Percentiles rank a stretch among this genome's conserved stretches.
phyloP scores from a whole-genome alignment of 2,113 vertebrate species.

The Hemiprocne comata region DNA sequence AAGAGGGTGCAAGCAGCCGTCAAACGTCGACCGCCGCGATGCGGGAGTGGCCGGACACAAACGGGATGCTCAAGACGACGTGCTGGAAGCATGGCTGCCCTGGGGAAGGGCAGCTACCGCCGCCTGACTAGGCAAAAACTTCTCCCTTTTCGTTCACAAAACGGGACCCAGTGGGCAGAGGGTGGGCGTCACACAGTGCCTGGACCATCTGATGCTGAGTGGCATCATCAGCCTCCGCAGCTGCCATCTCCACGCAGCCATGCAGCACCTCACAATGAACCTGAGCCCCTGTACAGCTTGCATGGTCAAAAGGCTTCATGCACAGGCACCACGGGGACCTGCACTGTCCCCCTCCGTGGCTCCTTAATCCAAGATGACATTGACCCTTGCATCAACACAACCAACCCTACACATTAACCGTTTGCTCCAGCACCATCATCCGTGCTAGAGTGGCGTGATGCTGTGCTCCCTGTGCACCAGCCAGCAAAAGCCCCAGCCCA shows the following conservation, averaged over 20 bases:
- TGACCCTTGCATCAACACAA: not conserved
- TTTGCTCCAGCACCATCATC: not conserved
- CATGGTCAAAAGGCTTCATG: rapidly evolving
- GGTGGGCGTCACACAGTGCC: rapidly evolving
- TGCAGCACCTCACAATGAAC: rapidly evolving
- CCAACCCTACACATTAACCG: rapidly evolving
- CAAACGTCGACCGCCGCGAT: rapidly evolving
- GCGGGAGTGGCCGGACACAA: not conserved
- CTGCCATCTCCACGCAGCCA: not conserved
- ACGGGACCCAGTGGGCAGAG: rapidly evolving
- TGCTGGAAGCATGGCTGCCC: not conserved
- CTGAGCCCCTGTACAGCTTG: not conserved
- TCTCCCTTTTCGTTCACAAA: not conserved
- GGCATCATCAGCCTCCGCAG: not conserved
- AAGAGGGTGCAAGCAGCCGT: conserved; percentile 40
- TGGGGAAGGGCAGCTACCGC: not conserved
- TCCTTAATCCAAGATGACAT: not conserved
- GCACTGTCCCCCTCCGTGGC: rapidly evolving
- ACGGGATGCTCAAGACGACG: not conserved
- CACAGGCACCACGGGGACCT: not conserved
- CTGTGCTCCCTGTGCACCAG: not conserved
- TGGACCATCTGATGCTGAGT: not conserved
- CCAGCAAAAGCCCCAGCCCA: not conserved
- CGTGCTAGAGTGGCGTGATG: rapidly evolving
- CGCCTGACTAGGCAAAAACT: not conserved